These are phyloP conservation scores for Hemibagrus guttatus DNA, from an alignment of 2,797 vertebrate species.

Conservation along the genomic window DNA sequence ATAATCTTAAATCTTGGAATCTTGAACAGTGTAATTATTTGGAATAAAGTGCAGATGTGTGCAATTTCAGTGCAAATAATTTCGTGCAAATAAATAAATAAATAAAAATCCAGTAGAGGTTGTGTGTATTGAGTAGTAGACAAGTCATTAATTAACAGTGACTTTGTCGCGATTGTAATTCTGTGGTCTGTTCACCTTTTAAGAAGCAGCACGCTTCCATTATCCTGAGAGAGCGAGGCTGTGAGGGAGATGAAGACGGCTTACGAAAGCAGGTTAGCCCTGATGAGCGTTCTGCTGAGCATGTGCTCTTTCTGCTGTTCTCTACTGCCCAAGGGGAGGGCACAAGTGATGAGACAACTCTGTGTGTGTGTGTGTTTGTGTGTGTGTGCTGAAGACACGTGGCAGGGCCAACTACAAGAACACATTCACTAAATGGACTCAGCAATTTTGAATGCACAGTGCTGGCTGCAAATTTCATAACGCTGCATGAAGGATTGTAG, in stretches of 20 bases:
- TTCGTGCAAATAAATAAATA: no score
- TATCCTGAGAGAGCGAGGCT: conserved; percentile 13
- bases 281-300: conserved; percentile 56
- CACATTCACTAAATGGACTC: conserved; percentile 38
- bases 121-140: no score
- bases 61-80: no score
- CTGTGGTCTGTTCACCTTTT: neutral
- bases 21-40: no score
- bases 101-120: no score
- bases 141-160: neutral
- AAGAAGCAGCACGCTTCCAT: neutral
- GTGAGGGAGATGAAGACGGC: conserved; percentile 13
- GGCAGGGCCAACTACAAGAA: conserved; percentile 16
- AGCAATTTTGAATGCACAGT: conserved; percentile 37
- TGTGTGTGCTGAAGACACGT: conserved; percentile 24
- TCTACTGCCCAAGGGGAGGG: conserved; percentile 47
- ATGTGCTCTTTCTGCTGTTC: conserved; percentile 44
- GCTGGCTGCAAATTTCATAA: conserved; percentile 6
- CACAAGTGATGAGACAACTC: conserved; percentile 41
- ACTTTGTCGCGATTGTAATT: neutral
- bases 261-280: conserved; percentile 47
- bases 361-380: conserved; percentile 37
- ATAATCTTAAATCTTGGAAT: no score
- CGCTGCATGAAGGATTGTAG: conserved; percentile 4
- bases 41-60: no score